A percentile compares a stretch with the other conserved stretches of the same genome.
These are phyloP conservation scores for Heterohyrax brucei DNA, from an alignment of 2,797 vertebrate species.

Conservation along the genomic window DNA sequence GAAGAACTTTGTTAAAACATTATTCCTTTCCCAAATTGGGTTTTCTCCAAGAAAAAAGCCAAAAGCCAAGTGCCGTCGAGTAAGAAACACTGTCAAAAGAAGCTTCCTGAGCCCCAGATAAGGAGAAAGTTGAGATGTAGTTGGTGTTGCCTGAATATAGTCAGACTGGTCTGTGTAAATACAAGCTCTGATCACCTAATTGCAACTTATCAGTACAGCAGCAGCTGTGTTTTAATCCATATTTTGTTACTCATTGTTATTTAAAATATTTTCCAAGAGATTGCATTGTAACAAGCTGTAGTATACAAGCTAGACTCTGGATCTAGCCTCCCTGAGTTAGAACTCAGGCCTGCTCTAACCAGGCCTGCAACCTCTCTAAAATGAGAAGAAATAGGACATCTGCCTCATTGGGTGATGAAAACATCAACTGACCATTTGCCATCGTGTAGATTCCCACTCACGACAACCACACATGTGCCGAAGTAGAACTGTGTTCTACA, in stretches of 20 bases:
- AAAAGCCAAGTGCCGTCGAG: too few species aligned
- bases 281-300: neutral
- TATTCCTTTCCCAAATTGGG: conserved; percentile 33
- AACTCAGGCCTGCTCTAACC: neutral
- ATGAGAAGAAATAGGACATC: neutral
- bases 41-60: neutral
- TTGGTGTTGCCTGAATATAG: neutral
- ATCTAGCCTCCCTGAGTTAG: neutral
- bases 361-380: neutral
- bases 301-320: neutral
- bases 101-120: neutral
- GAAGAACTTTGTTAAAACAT: neutral
- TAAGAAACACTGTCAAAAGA: conserved; percentile 16
- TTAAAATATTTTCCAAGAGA: conserved; percentile 40
- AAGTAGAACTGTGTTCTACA: too few species aligned
- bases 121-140: neutral
- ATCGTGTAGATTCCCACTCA: neutral
- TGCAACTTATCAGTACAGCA: neutral
- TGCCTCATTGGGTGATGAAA: neutral
- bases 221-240: neutral
- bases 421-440: neutral
- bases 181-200: neutral
- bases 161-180: neutral
- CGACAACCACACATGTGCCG: too few species aligned
- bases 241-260: conserved; percentile 7